These are phyloP conservation scores for Melanocharis versteri DNA, from an alignment of 2,113 vertebrate species.

Conservation along the genomic window DNA sequence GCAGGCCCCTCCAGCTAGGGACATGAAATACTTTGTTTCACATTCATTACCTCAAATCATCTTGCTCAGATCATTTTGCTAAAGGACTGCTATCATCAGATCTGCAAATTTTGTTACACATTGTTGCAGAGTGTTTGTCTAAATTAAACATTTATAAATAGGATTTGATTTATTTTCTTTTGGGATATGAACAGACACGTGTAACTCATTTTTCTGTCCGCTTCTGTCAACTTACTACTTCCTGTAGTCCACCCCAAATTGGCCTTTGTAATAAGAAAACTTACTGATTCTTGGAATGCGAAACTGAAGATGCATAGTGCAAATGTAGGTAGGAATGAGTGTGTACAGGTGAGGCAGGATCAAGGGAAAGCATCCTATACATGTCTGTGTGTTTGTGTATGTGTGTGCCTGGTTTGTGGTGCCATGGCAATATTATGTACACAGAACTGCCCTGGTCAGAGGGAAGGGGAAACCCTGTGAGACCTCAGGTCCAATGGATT, in stretches of 20 bases:
- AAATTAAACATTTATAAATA: background rate
- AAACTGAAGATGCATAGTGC: background rate
- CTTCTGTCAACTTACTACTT: background rate
- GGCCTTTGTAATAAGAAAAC: background rate
- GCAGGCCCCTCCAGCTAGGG: background rate
- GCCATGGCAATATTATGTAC: background rate
- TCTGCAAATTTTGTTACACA: constrained; percentile 44
- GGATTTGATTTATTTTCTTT: background rate
- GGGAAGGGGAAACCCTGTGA: background rate
- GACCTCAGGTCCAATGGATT: background rate
- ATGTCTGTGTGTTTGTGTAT: background rate
- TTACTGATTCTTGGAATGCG: background rate
- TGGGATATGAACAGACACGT: background rate
- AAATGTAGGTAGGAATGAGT: background rate
- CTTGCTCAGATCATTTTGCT: background rate
- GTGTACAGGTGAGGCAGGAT: background rate
- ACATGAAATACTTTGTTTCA: background rate
- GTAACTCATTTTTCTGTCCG: background rate
- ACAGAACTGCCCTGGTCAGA: background rate
- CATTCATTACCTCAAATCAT: background rate
- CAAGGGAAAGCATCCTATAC: background rate
- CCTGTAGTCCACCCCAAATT: background rate
- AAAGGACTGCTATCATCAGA: background rate
- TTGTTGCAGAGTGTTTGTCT: background rate
- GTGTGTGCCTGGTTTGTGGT: background rate